Conservation (phyloP, 2,888 invertebrate genomes). For the Drosophila paracracens region DNA sequence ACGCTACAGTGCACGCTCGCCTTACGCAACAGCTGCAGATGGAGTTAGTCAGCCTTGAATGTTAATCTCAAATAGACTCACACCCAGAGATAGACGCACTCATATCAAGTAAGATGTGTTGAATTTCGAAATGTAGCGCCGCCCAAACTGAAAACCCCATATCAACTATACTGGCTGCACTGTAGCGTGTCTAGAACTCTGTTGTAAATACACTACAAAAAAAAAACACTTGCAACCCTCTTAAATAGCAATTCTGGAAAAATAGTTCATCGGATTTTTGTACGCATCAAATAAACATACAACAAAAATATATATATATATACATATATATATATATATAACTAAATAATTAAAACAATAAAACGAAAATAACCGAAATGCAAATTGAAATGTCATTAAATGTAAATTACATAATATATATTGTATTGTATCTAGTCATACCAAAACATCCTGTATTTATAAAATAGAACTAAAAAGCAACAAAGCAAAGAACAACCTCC, state of each 20-base stretch:
- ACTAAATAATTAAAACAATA: slow-evolving; percentile 22
- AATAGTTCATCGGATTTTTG: slow-evolving; percentile 48
- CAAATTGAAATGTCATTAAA: slow-evolving; percentile 34
- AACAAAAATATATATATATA: slow-evolving; percentile 14
- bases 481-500: slow-evolving; percentile 28
- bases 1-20: slow-evolving; percentile 45
- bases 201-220: slow-evolving; percentile 54
- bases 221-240: slow-evolving; percentile 18
- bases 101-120: slow-evolving; percentile 24
- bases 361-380: slow-evolving; percentile 14
- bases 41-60: slow-evolving; percentile 11
- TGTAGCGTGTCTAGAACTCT: slow-evolving; percentile 49
- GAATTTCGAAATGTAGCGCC: slow-evolving; percentile 12
- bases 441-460: slow-evolving; percentile 44
- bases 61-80: background rate
- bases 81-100: background rate
- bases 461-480: slow-evolving; percentile 39
- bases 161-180: slow-evolving; percentile 44
- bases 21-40: slow-evolving; percentile 14
- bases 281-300: slow-evolving; percentile 41
- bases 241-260: slow-evolving; percentile 31
- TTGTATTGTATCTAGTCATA: slow-evolving; percentile 50
- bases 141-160: slow-evolving; percentile 20
- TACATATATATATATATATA: slow-evolving; percentile 13
- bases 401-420: slow-evolving; percentile 44